phyloP scores from a whole-genome alignment of 35 echinoderm and acorn worm genomes.

The Hemicentrotus pulcherrimus region DNA sequence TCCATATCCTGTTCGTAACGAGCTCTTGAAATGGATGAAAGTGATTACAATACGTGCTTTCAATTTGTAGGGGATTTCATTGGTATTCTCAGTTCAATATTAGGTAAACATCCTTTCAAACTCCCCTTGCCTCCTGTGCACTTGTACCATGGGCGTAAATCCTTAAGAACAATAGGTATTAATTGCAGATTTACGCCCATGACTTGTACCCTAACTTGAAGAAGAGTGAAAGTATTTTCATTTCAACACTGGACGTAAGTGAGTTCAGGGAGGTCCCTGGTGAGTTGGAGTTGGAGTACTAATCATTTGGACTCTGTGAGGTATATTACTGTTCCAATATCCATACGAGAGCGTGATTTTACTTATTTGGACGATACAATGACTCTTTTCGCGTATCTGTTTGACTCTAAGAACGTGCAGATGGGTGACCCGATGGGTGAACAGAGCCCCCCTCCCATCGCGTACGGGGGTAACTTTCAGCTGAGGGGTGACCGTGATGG shows the following conservation, averaged over 20 bases:
- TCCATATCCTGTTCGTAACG: neutral
- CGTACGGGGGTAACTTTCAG: conserved; percentile 25
- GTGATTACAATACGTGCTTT: neutral
- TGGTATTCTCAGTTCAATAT: neutral
- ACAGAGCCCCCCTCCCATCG: neutral
- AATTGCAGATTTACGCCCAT: too few species aligned
- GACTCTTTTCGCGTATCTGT: neutral
- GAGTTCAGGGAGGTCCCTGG: neutral
- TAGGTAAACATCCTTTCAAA: neutral
- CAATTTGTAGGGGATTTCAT: neutral
- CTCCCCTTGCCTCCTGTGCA: neutral
- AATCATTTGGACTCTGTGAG: neutral
- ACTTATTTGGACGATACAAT: neutral
- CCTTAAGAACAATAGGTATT: too few species aligned
- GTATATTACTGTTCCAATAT: neutral
- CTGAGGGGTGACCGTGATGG: neutral
- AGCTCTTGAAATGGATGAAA: neutral
- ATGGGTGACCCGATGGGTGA: neutral
- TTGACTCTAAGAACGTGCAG: neutral
- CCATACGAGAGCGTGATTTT: neutral
- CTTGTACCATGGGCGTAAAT: too few species aligned
- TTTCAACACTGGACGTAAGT: neutral
- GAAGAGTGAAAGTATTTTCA: neutral
- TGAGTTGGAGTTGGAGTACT: neutral
- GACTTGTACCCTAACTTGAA: too few species aligned